phyloP scores from a whole-genome alignment of 2,797 vertebrate species.

The Neosilurus hyrtlii region DNA sequence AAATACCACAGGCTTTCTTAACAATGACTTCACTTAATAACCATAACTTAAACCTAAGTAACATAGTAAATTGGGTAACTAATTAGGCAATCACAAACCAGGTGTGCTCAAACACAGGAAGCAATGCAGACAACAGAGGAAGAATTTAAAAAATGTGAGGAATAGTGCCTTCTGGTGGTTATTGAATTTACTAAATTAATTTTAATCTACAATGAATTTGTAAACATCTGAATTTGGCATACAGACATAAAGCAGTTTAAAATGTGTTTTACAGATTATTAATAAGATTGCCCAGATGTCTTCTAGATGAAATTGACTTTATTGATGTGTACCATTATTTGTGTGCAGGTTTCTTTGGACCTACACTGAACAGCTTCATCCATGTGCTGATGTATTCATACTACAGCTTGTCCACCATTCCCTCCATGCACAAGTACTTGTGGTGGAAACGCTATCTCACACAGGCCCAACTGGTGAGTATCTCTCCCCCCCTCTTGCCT shows the following conservation, averaged over 20 bases:
- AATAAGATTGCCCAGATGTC: background rate
- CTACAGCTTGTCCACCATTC: constrained; percentile 82
- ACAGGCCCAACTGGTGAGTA: constrained; percentile 79
- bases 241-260: background rate
- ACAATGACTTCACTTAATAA: background rate
- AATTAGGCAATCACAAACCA: background rate
- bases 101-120: background rate
- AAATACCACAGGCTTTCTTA: too few species aligned
- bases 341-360: constrained; percentile 82
- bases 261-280: background rate
- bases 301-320: background rate
- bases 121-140: background rate
- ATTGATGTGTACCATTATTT: constrained; percentile 24
- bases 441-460: constrained; percentile 91
- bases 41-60: background rate
- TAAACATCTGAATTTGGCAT: background rate
- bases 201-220: background rate
- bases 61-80: background rate
- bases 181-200: background rate
- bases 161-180: background rate
- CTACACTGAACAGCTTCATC: constrained; percentile 85
- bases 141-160: background rate
- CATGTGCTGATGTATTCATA: constrained; percentile 88
- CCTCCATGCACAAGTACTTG: constrained; percentile 81
- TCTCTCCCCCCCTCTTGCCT: too few species aligned